Percentiles rank a stretch among this genome's conserved stretches.
These are phyloP conservation scores for Donacobius atricapilla DNA, from an alignment of 2,113 vertebrate genomes.

Conservation along the genomic window DNA sequence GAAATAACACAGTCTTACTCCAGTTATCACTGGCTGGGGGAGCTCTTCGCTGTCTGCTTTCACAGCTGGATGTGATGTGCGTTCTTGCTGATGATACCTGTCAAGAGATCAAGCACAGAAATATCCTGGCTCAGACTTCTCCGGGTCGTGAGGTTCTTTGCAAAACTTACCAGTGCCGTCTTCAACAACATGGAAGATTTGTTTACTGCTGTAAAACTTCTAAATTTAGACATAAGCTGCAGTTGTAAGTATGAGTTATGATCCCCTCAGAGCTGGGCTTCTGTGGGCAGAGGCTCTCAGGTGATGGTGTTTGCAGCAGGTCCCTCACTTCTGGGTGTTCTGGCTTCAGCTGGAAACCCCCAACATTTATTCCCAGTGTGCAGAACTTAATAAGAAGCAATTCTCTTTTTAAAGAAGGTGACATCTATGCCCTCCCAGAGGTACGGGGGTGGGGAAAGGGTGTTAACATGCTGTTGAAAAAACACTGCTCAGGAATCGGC, in stretches of 20 bases:
- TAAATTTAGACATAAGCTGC: not conserved
- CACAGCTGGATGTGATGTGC: not conserved
- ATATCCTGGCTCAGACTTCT: not conserved
- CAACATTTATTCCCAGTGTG: rapidly evolving
- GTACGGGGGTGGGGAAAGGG: rapidly evolving
- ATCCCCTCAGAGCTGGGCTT: not conserved
- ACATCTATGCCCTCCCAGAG: not conserved
- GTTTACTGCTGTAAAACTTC: not conserved
- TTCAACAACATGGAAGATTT: not conserved
- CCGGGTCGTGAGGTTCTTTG: not conserved
- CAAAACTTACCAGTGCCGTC: not conserved
- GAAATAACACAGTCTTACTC: not conserved
- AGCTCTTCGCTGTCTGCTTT: not conserved
- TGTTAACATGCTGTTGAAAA: not conserved
- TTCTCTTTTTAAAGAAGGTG: not conserved
- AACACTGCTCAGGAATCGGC: not conserved
- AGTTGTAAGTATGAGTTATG: not conserved
- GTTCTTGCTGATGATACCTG: not conserved
- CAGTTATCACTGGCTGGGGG: not conserved
- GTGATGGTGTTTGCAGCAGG: not conserved
- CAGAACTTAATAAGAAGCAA: not conserved
- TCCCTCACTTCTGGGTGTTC: not conserved
- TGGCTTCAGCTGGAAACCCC: not conserved
- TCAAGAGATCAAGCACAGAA: not conserved
- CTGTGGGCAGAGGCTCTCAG: not conserved